These are phyloP conservation scores for Coboldia fuscipes DNA, from an alignment of 1,140 invertebrate genomes.

Conservation along the genomic window DNA sequence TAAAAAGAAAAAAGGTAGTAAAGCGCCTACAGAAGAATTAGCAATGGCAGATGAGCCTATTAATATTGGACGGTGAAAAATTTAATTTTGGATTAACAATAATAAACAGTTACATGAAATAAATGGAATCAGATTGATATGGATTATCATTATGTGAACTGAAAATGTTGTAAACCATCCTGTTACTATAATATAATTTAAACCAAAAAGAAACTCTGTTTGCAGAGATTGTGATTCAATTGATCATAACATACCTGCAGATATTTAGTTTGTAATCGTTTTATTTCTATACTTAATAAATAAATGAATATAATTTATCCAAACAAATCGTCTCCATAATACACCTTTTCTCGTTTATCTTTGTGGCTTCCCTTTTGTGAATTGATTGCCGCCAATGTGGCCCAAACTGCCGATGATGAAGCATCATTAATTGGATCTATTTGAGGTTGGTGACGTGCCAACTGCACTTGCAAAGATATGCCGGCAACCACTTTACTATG, in stretches of 20 bases:
- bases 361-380: slow-evolving; percentile 61
- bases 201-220: too few relatives aligned
- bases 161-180: too few relatives aligned
- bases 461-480: slow-evolving; percentile 51
- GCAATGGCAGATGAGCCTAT: slow-evolving; percentile 68
- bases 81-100: too few relatives aligned
- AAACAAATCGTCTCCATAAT: slow-evolving; percentile 35
- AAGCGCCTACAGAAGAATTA: slow-evolving; percentile 51
- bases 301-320: not conserved
- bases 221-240: too few relatives aligned
- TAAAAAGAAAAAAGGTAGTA: slow-evolving; percentile 60
- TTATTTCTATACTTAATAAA: not conserved
- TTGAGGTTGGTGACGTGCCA: slow-evolving; percentile 60
- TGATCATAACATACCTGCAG: too few relatives aligned
- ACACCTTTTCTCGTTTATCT: slow-evolving; percentile 44
- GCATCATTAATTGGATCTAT: slow-evolving; percentile 60
- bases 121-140: too few relatives aligned
- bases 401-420: slow-evolving; percentile 56
- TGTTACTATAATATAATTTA: too few relatives aligned
- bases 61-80: slow-evolving; percentile 55
- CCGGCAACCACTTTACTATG: slow-evolving; percentile 62
- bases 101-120: too few relatives aligned
- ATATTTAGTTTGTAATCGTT: not conserved
- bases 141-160: too few relatives aligned
- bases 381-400: slow-evolving; percentile 49